A percentile compares a stretch with the other conserved stretches of the same genome.
These are phyloP conservation scores for Heterocephalus glaber DNA, from an alignment of 2,113 vertebrate genomes.

Conservation along the genomic window DNA sequence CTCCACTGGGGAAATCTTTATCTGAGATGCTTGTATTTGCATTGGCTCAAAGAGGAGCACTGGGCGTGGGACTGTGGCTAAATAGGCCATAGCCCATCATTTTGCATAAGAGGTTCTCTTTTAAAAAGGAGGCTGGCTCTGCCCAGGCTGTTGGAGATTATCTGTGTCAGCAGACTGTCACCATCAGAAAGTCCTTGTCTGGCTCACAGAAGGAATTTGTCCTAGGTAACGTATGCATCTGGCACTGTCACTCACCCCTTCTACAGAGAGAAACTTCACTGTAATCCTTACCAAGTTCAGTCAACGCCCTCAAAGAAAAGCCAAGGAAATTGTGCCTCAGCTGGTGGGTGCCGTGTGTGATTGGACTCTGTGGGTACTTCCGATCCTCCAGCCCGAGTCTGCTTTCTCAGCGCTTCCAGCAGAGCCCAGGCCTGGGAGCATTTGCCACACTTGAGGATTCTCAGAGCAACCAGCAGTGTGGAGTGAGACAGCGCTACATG, in stretches of 20 bases:
- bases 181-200: not conserved
- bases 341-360: not conserved
- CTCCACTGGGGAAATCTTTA: not conserved
- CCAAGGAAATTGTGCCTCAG: not conserved
- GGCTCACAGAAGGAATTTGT: not conserved
- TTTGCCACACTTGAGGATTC: not conserved
- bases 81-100: not conserved
- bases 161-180: not conserved
- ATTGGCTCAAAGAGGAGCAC: not conserved
- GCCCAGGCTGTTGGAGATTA: not conserved
- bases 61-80: not conserved
- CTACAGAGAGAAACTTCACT: not conserved
- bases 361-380: not conserved
- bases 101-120: constrained; percentile 14
- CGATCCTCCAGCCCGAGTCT: not conserved
- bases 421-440: not conserved
- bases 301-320: not conserved
- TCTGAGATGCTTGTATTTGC: not conserved
- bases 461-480: not conserved
- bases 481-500: not conserved
- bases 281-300: not conserved
- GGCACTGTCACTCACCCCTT: not conserved
- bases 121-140: not conserved
- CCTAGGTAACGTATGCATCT: not conserved
- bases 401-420: not conserved